A percentile compares a stretch with the other conserved stretches of the same genome.
Evolutionary conservation across 2,888 invertebrate species (phyloP).

Genomic region (Athalia rosae): DNA sequence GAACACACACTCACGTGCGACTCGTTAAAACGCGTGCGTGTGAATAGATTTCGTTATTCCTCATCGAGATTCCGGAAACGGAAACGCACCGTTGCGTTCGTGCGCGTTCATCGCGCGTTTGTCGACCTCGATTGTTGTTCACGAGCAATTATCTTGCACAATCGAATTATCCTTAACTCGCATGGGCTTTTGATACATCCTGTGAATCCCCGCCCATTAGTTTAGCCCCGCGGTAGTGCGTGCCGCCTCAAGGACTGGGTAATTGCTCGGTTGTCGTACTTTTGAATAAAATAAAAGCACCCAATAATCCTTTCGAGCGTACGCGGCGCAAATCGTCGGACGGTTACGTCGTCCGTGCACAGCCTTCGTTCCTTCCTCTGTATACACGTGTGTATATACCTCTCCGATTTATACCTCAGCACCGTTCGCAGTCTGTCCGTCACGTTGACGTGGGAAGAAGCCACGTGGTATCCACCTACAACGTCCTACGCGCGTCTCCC

Average conservation of each 20-base stretch:
- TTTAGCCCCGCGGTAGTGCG: slow-evolving; percentile 51
- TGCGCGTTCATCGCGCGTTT: slow-evolving; percentile 17
- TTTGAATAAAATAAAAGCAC: slow-evolving; percentile 72
- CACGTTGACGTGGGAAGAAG: slow-evolving; percentile 74
- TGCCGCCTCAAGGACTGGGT: slow-evolving; percentile 56
- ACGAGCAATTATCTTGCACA: slow-evolving; percentile 67
- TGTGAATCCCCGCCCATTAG: slow-evolving; percentile 55
- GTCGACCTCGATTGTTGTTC: slow-evolving; percentile 9
- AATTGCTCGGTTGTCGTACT: slow-evolving; percentile 72
- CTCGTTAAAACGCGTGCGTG: too few relatives aligned
- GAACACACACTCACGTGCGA: too few relatives aligned
- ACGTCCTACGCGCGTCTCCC: slow-evolving; percentile 48
- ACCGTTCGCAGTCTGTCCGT: slow-evolving; percentile 66
- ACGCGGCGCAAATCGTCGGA: too few relatives aligned
- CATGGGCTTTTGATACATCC: slow-evolving; percentile 62
- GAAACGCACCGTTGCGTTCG: slow-evolving; percentile 42
- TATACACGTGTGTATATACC: too few relatives aligned
- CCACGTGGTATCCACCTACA: slow-evolving; percentile 57
- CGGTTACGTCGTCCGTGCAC: slow-evolving; percentile 49
- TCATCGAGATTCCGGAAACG: slow-evolving; percentile 32
- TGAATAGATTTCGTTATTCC: background rate
- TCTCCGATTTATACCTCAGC: slow-evolving; percentile 46
- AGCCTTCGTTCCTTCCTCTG: slow-evolving; percentile 63
- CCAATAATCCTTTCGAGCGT: slow-evolving; percentile 45
- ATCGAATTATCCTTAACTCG: slow-evolving; percentile 67